Percentiles rank a stretch among this genome's conserved stretches.
phyloP scores from a whole-genome alignment of 2,113 vertebrate species.

The Rostratula benghalensis region DNA sequence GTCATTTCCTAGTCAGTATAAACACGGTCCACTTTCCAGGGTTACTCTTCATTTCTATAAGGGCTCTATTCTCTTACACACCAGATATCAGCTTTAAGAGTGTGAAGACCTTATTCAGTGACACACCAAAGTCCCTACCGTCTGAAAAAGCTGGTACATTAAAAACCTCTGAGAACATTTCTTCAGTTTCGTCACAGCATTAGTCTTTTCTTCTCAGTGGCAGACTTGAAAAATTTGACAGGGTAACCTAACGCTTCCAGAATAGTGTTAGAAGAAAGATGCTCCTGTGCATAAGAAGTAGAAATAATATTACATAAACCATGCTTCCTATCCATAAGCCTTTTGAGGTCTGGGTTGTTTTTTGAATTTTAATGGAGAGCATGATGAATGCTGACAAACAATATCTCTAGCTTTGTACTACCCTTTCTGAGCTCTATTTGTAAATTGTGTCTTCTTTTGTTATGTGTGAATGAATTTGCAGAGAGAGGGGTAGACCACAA shows the following conservation, averaged over 20 bases:
- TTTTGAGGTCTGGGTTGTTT: background rate
- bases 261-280: constrained; percentile 9
- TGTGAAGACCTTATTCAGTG: constrained; percentile 15
- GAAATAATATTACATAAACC: constrained; percentile 19
- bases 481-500: background rate
- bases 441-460: background rate
- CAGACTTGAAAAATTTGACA: constrained; percentile 53
- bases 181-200: constrained; percentile 33
- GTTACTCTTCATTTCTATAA: background rate
- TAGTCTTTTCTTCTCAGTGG: constrained; percentile 49
- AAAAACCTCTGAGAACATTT: constrained; percentile 34
- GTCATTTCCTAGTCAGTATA: background rate
- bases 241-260: constrained; percentile 47
- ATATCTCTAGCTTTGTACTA: background rate
- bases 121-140: background rate
- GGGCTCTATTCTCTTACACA: background rate
- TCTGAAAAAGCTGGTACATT: constrained; percentile 8
- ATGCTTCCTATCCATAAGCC: background rate
- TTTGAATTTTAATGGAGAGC: constrained; percentile 1
- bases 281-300: constrained; percentile 43
- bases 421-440: background rate
- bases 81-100: background rate
- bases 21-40: constrained; percentile 14
- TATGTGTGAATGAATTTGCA: background rate
- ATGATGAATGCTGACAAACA: constrained; percentile 1